Conservation (phyloP, 2,888 invertebrate genomes). For the Sinelater perroti region DNA sequence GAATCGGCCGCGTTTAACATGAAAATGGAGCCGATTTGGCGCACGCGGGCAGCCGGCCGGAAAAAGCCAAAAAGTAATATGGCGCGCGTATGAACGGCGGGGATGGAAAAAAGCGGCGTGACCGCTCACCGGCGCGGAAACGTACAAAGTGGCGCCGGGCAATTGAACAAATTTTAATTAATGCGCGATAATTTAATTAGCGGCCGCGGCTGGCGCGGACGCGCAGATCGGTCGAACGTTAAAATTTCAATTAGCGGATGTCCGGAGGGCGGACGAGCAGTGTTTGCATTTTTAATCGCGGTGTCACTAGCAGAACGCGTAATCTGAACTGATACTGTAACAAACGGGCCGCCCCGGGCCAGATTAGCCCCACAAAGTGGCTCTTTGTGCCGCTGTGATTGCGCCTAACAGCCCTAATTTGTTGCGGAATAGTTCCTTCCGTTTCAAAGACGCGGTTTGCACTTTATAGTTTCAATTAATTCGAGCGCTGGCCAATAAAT, state of each 20-base stretch:
- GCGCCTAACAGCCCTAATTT: constrained; percentile 43
- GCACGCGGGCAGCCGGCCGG: constrained; percentile 10
- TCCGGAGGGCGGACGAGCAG: constrained; percentile 46
- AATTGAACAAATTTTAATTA: constrained; percentile 61
- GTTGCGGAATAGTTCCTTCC: constrained; percentile 40
- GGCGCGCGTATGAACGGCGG: constrained; percentile 22
- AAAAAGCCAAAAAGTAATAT: constrained; percentile 26
- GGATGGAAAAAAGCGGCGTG: constrained; percentile 29
- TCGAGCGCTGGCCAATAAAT: no score
- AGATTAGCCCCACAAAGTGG: constrained; percentile 49
- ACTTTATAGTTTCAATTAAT: constrained; percentile 25
- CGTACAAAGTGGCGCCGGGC: constrained; percentile 48
- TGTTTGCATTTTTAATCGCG: constrained; percentile 55
- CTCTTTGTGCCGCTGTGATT: constrained; percentile 46
- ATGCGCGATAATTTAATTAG: constrained; percentile 60
- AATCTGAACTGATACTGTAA: constrained; percentile 51
- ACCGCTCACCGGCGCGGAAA: constrained; percentile 40
- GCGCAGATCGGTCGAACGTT: constrained; percentile 50
- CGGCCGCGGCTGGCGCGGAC: constrained; percentile 47
- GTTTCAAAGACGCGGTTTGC: constrained; percentile 21
- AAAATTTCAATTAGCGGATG: constrained; percentile 56
- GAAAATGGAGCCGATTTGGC: constrained; percentile 11
- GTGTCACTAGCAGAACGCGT: constrained; percentile 57
- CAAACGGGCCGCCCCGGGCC: constrained; percentile 49
- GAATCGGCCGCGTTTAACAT: constrained; percentile 9